Percentiles rank a stretch among this genome's conserved stretches.
phyloP scores from a whole-genome alignment of 2,797 vertebrate genomes.

The Poeciliopsis presidionis region DNA sequence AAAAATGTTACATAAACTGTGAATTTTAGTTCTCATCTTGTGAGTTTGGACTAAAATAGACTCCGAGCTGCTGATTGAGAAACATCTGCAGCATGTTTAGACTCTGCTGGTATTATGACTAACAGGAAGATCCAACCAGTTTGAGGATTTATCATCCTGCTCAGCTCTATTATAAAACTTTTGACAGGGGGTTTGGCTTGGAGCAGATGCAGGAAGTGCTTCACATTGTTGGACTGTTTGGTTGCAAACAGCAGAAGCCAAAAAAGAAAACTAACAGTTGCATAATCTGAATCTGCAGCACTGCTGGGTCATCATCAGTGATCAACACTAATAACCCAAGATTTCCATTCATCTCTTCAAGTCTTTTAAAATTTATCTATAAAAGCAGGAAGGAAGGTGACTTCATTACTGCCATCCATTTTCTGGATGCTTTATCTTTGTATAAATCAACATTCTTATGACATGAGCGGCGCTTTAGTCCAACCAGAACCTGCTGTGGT shows the following conservation, averaged over 20 bases:
- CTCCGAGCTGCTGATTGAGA: background rate
- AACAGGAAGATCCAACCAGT: background rate
- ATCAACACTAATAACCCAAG: background rate
- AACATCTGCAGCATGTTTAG: constrained; percentile 36
- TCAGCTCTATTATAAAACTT: background rate
- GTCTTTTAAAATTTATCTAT: background rate
- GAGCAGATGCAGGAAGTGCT: background rate
- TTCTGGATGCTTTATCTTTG: background rate
- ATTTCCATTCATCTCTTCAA: background rate
- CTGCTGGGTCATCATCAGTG: background rate
- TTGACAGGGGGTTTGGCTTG: background rate
- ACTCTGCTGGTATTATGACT: background rate
- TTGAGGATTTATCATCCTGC: background rate
- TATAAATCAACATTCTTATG: background rate
- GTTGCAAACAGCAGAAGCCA: background rate
- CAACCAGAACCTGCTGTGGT: background rate
- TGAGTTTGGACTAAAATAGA: constrained; percentile 17
- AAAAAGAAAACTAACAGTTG: background rate
- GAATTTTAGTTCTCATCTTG: background rate
- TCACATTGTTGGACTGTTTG: background rate
- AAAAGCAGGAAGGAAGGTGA: background rate
- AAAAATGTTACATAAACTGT: constrained; percentile 34
- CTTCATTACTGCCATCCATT: background rate
- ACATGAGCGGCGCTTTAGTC: background rate
- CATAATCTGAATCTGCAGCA: background rate